These are phyloP conservation scores for Pollimyrus isidori DNA, from an alignment of 2,113 vertebrate genomes.

Conservation along the genomic window DNA sequence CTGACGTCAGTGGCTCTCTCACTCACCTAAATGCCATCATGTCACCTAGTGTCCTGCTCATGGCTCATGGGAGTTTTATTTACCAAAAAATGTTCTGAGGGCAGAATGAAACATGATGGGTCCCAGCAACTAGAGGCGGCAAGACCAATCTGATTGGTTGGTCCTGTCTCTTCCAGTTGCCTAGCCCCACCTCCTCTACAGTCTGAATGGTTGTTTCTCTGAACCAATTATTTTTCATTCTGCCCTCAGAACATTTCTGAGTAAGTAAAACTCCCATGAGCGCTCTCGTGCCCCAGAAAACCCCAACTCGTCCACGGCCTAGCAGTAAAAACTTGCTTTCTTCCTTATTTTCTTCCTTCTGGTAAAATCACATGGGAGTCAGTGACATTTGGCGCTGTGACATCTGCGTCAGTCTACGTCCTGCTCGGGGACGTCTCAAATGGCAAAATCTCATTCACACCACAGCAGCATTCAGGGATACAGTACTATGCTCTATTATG, in stretches of 20 bases:
- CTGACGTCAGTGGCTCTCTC: constrained; percentile 30
- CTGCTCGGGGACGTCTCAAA: neutral
- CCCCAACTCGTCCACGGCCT: neutral
- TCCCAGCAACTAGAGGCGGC: too few species aligned
- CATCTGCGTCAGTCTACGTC: neutral
- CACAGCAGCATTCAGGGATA: constrained; percentile 33
- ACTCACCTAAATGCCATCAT: constrained; percentile 52
- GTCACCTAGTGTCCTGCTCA: neutral
- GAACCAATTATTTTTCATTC: too few species aligned
- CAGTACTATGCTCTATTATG: constrained; percentile 31
- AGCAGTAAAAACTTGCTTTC: neutral
- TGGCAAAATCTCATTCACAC: constrained; percentile 3
- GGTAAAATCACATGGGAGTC: neutral
- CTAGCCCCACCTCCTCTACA: too few species aligned
- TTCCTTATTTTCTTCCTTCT: neutral
- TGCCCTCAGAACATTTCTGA: neutral
- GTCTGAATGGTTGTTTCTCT: too few species aligned
- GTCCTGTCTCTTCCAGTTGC: too few species aligned
- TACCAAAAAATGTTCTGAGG: neutral
- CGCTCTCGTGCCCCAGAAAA: neutral
- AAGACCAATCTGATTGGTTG: too few species aligned
- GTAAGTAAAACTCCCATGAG: neutral
- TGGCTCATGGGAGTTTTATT: neutral
- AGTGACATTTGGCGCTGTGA: neutral
- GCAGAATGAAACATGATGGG: neutral